Percentiles rank a stretch among this genome's conserved stretches.
Evolutionary conservation across 2,888 invertebrate species (phyloP).

Genomic region (Caenorhabditis japonica): DNA sequence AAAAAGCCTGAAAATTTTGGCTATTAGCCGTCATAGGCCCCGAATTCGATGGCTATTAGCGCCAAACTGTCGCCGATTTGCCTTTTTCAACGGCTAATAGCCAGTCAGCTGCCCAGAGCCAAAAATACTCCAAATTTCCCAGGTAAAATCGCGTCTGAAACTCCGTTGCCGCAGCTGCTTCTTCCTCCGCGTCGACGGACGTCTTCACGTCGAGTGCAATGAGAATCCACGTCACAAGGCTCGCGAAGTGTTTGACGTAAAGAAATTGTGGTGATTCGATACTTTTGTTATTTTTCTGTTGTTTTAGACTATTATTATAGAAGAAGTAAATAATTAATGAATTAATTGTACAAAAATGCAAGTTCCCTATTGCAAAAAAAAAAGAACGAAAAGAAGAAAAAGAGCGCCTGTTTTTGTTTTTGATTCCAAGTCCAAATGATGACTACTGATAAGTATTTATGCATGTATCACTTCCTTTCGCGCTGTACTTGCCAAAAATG

Average conservation of each 20-base stretch:
- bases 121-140: too few relatives aligned
- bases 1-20: too few relatives aligned
- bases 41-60: too few relatives aligned
- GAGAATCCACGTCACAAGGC: conserved; percentile 71
- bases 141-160: conserved; percentile 70
- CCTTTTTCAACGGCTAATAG: too few relatives aligned
- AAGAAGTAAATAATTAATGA: conserved; percentile 16
- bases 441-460: too few relatives aligned
- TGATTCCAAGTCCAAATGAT: conserved; percentile 3
- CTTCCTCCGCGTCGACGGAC: conserved; percentile 71
- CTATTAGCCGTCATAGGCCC: too few relatives aligned
- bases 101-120: too few relatives aligned
- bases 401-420: conserved; percentile 5
- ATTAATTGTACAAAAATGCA: too few relatives aligned
- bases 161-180: conserved; percentile 69
- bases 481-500: not conserved
- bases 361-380: too few relatives aligned
- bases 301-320: conserved; percentile 15
- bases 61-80: too few relatives aligned
- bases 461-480: conserved; percentile 2
- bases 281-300: conserved; percentile 10
- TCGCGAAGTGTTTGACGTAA: conserved; percentile 68
- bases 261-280: conserved; percentile 66
- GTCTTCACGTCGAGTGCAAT: conserved; percentile 72
- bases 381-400: too few relatives aligned